Percentiles rank a stretch among this genome's conserved stretches.
Conservation (phyloP, 2,888 invertebrate species). For the Rapana venosa region DNA sequence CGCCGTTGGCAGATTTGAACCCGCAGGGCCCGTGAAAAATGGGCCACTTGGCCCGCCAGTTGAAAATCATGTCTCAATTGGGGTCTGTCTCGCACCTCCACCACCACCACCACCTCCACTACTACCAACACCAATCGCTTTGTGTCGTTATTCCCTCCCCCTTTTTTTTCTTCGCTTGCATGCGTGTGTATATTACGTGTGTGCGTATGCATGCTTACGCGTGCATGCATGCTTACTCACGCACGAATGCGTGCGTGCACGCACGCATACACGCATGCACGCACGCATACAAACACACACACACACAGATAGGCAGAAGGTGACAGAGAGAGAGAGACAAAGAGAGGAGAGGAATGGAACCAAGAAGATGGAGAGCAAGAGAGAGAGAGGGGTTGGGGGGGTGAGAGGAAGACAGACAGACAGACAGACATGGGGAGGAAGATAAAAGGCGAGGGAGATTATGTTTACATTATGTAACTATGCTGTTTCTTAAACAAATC, state of each 20-base stretch:
- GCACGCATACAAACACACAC: not conserved
- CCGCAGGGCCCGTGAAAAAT: not conserved
- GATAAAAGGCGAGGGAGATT: too few species aligned
- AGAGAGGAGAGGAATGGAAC: too few species aligned
- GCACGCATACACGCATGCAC: not conserved
- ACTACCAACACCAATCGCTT: not conserved
- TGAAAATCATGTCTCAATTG: not conserved
- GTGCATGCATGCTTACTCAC: not conserved
- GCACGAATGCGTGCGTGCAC: not conserved
- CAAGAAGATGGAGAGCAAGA: too few species aligned
- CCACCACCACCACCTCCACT: not conserved
- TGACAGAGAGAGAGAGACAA: too few species aligned
- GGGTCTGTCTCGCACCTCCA: not conserved
- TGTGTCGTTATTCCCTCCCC: not conserved
- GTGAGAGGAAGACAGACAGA: too few species aligned
- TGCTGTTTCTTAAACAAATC: too few species aligned
- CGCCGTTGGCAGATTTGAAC: not conserved
- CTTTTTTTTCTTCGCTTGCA: not conserved
- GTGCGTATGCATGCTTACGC: not conserved
- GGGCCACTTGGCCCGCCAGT: not conserved
- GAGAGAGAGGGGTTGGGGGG: too few species aligned
- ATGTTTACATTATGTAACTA: too few species aligned
- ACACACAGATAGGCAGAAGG: not conserved
- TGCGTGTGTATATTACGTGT: not conserved
- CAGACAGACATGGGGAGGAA: too few species aligned